A percentile compares a stretch with the other conserved stretches of the same genome.
Evolutionary conservation across 2,797 vertebrate genomes (phyloP).

Genomic region (Ctenosaura bakeri): DNA sequence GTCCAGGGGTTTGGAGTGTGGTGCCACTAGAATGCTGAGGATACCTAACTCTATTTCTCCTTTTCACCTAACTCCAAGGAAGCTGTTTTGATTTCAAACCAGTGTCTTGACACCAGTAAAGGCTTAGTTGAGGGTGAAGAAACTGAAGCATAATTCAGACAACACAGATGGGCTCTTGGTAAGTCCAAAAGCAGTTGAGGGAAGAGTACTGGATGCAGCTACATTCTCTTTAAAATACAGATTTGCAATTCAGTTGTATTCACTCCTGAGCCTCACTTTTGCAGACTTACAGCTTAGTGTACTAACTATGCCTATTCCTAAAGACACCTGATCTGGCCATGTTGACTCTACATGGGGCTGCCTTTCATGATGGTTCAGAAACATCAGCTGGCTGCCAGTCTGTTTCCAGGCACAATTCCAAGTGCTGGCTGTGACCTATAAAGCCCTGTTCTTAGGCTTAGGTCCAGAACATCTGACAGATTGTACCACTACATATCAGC

Average conservation of each 20-base stretch:
- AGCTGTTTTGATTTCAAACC: neutral
- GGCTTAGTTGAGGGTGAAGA: neutral
- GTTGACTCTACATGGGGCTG: neutral
- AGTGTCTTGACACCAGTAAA: neutral
- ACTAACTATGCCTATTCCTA: too few relatives aligned
- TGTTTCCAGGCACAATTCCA: too few relatives aligned
- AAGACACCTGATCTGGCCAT: neutral
- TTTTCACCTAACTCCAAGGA: neutral
- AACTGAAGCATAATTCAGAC: neutral
- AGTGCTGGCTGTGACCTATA: too few relatives aligned
- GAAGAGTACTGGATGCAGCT: neutral
- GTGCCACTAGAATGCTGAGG: neutral
- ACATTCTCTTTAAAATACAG: neutral
- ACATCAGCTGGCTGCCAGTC: neutral
- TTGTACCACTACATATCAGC: too few relatives aligned
- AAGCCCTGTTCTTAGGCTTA: too few relatives aligned
- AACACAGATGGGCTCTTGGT: neutral
- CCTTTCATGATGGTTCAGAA: neutral
- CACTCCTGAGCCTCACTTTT: neutral
- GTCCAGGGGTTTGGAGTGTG: neutral
- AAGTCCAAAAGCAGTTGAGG: neutral
- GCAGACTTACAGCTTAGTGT: too few relatives aligned
- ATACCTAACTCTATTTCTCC: neutral
- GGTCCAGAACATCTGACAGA: too few relatives aligned
- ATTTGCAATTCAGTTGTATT: neutral